Conservation (phyloP, 2,888 invertebrate species). For the Perithous albicinctus region DNA sequence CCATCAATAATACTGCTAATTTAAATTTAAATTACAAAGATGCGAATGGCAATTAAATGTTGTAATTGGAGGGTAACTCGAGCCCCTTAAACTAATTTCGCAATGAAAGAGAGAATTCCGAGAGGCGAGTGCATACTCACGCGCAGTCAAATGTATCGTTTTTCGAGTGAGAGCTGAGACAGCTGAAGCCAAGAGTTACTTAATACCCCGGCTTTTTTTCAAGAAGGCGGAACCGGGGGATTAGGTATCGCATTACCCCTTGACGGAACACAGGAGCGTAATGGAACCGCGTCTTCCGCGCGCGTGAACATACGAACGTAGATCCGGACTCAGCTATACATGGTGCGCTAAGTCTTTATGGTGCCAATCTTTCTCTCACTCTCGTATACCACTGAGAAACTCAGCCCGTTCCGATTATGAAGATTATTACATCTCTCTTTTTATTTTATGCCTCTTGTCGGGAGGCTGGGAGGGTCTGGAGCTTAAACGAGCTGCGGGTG, state of each 20-base stretch:
- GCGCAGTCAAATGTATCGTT: constrained; percentile 68
- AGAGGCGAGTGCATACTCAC: constrained; percentile 7
- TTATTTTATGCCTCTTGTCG: constrained; percentile 50
- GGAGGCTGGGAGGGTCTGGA: constrained; percentile 56
- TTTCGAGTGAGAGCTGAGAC: constrained; percentile 60
- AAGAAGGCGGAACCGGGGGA: constrained; percentile 73
- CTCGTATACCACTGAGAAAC: constrained; percentile 33
- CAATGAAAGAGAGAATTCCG: not conserved
- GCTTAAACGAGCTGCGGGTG: constrained; percentile 83
- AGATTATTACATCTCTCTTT: constrained; percentile 62
- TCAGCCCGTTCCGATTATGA: constrained; percentile 60
- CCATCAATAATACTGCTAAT: not conserved
- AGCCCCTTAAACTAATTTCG: not conserved
- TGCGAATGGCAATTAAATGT: not conserved
- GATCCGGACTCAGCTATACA: not conserved
- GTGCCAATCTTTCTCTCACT: constrained; percentile 30
- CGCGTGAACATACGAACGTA: constrained; percentile 1
- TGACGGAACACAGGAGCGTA: constrained; percentile 68
- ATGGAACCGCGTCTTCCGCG: constrained; percentile 71
- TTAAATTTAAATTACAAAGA: not conserved
- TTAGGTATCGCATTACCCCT: constrained; percentile 81
- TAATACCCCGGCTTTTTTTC: constrained; percentile 78
- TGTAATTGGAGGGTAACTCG: not conserved
- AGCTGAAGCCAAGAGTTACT: constrained; percentile 77
- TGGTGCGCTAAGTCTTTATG: not conserved